A percentile compares a stretch with the other conserved stretches of the same genome.
Evolutionary conservation across 37 sponge, comb jelly and placozoan species (phyloP).

Genomic region (Halisarca cf. caerulea): DNA sequence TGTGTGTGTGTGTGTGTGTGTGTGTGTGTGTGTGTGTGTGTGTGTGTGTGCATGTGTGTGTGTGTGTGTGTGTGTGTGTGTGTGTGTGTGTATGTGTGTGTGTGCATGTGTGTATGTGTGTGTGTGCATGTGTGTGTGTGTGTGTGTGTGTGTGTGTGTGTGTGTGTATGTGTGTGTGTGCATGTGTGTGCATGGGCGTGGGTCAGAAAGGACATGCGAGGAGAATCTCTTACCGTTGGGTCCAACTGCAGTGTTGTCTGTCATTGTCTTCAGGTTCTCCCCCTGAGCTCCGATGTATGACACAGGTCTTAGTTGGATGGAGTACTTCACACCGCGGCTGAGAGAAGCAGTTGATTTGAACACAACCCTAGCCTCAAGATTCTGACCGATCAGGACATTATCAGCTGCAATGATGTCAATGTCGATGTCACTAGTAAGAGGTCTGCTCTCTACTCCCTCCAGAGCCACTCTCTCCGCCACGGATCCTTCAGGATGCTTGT

Average conservation of each 20-base stretch:
- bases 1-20: not conserved
- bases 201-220: no score
- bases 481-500: constrained; percentile 58
- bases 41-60: constrained; percentile 33
- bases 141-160: no score
- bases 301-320: not conserved
- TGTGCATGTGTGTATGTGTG: not conserved
- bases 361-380: not conserved
- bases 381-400: constrained; percentile 9
- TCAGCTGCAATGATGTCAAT: constrained; percentile 15
- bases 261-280: not conserved
- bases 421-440: constrained; percentile 20
- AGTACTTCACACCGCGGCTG: not conserved
- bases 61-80: constrained; percentile 35
- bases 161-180: no score
- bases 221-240: no score
- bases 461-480: constrained; percentile 44
- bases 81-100: not conserved
- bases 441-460: not conserved
- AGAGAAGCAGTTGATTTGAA: not conserved
- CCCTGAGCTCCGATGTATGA: constrained; percentile 21
- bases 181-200: no score
- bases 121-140: no score
- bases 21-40: constrained; percentile 24
- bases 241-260: not conserved